Percentiles rank a stretch among this genome's conserved stretches.
Evolutionary conservation across 2,797 vertebrate genomes (phyloP).

Genomic region (Ispidina lecontei): DNA sequence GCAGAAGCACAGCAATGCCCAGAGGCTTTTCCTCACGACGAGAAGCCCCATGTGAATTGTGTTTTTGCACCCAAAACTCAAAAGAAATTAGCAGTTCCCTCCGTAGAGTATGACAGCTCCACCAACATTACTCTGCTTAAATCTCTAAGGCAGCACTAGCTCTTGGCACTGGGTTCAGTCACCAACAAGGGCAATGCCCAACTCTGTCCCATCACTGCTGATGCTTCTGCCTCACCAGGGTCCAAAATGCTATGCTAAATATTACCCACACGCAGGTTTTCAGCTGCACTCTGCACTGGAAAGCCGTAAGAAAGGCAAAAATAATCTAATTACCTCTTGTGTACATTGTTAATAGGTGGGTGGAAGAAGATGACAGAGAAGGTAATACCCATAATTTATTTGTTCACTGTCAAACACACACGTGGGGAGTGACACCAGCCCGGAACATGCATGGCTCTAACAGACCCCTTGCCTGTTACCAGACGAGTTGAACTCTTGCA

Average conservation of each 20-base stretch:
- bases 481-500: background rate
- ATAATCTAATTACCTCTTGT: background rate
- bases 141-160: background rate
- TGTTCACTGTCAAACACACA: background rate
- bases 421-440: background rate
- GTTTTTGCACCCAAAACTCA: background rate
- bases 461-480: background rate
- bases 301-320: background rate
- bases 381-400: background rate
- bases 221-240: background rate
- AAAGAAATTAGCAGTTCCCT: background rate
- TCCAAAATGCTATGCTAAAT: background rate
- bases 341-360: background rate
- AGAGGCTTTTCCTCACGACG: background rate
- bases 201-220: background rate
- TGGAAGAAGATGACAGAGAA: background rate
- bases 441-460: fast-evolving
- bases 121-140: background rate
- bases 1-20: background rate
- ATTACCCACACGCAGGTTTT: fast-evolving
- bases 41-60: fast-evolving
- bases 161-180: background rate
- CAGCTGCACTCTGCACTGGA: fast-evolving
- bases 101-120: fast-evolving
- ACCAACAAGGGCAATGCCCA: background rate